These are phyloP conservation scores for Anarrhichthys ocellatus DNA, from an alignment of 2,113 vertebrate species.

Conservation along the genomic window DNA sequence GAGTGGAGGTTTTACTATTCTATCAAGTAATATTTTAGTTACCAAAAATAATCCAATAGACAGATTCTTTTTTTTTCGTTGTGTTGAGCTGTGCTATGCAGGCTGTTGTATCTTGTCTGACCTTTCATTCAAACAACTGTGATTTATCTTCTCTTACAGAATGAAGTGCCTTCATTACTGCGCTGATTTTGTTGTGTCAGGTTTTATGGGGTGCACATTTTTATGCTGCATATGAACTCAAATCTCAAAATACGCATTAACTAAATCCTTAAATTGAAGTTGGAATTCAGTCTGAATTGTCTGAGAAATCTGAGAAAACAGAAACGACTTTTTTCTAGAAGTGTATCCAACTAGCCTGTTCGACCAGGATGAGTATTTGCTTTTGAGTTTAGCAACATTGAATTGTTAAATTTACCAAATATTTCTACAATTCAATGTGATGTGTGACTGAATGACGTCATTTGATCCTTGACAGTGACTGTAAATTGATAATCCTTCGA, in stretches of 20 bases:
- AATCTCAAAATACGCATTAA: conserved; percentile 84
- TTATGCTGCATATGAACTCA: conserved; percentile 89
- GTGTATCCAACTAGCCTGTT: conserved; percentile 51
- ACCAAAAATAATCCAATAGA: conserved; percentile 65
- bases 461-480: conserved; percentile 61
- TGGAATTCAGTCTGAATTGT: conserved; percentile 77
- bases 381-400: conserved; percentile 56
- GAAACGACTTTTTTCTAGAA: conserved; percentile 58
- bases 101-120: conserved; percentile 76
- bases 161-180: conserved; percentile 95
- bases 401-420: conserved; percentile 68
- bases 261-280: conserved; percentile 79
- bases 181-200: conserved; percentile 90
- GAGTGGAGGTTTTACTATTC: conserved; percentile 78
- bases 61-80: conserved; percentile 15
- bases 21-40: conserved; percentile 81
- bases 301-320: conserved; percentile 70
- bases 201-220: conserved; percentile 86
- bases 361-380: conserved; percentile 38
- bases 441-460: conserved; percentile 49
- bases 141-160: conserved; percentile 89
- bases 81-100: conserved; percentile 81
- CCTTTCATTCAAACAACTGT: conserved; percentile 90
- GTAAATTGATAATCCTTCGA: conserved; percentile 64
- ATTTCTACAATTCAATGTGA: conserved; percentile 67